Evolutionary conservation across 2,888 invertebrate species (phyloP).

Genomic region (Strigamia maritima): DNA sequence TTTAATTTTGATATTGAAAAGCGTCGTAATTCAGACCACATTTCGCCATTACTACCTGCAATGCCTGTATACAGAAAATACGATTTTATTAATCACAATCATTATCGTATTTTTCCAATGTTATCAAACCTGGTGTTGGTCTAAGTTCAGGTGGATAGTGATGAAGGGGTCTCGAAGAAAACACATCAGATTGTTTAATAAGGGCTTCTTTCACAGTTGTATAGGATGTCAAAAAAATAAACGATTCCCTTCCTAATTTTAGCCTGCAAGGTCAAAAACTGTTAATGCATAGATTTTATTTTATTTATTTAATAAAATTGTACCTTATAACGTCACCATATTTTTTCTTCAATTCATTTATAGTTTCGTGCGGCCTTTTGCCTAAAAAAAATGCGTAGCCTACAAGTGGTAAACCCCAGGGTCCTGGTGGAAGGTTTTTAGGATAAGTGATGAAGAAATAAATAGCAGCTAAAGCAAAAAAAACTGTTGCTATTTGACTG

Average conservation of each 20-base stretch:
- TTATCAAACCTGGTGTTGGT: background rate
- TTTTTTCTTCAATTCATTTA: background rate
- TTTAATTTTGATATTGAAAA: background rate
- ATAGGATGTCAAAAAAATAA: background rate
- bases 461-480: no score
- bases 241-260: background rate
- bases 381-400: background rate
- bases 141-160: background rate
- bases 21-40: background rate
- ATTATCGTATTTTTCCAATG: no score
- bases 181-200: background rate
- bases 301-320: background rate
- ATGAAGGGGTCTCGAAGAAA: background rate
- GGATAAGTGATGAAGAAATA: background rate
- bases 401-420: background rate
- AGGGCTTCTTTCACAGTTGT: background rate
- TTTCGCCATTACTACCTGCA: background rate
- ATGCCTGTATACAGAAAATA: no score
- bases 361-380: background rate
- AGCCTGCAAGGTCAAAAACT: background rate
- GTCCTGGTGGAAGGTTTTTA: background rate
- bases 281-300: background rate
- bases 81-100: no score
- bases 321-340: slow-evolving; percentile 12
- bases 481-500: no score